Conservation (phyloP, 2,113 vertebrate genomes). For the Coryphaenoides rupestris region DNA sequence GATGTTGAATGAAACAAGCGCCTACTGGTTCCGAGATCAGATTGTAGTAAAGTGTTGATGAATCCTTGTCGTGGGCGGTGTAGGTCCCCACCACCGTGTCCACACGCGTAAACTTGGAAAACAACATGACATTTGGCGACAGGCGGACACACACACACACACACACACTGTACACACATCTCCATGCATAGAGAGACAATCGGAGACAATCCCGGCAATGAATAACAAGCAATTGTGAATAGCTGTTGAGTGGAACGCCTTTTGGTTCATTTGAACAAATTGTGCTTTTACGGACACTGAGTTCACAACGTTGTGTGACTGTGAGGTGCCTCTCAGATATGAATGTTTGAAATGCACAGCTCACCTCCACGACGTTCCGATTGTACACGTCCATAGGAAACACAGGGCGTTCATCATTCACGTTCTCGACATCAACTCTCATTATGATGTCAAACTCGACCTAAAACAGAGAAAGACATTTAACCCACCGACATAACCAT, state of each 20-base stretch:
- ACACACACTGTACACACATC: not conserved
- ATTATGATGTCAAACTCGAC: accelerated
- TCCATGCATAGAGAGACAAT: not conserved
- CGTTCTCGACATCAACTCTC: accelerated
- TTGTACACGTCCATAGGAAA: slow-evolving; percentile 20
- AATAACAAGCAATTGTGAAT: not conserved
- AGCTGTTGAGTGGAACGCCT: not conserved
- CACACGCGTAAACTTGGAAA: slow-evolving; percentile 36
- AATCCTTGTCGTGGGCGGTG: slow-evolving; percentile 42
- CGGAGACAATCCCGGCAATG: not conserved
- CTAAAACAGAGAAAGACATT: slow-evolving; percentile 47
- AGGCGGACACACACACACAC: not conserved
- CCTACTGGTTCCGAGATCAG: slow-evolving; percentile 43
- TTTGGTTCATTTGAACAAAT: not conserved
- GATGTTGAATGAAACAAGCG: not conserved
- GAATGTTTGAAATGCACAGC: not conserved
- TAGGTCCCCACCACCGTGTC: not conserved
- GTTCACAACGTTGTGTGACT: no score
- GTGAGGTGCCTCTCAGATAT: no score
- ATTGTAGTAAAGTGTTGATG: slow-evolving; percentile 21
- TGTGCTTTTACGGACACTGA: not conserved
- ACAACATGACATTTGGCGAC: not conserved
- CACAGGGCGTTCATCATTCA: slow-evolving; percentile 65
- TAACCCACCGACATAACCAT: not conserved
- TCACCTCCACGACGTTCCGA: slow-evolving; percentile 60